A percentile compares a stretch with the other conserved stretches of the same genome.
phyloP scores from a whole-genome alignment of 2,113 vertebrate species.

The Brevimyrus niger region DNA sequence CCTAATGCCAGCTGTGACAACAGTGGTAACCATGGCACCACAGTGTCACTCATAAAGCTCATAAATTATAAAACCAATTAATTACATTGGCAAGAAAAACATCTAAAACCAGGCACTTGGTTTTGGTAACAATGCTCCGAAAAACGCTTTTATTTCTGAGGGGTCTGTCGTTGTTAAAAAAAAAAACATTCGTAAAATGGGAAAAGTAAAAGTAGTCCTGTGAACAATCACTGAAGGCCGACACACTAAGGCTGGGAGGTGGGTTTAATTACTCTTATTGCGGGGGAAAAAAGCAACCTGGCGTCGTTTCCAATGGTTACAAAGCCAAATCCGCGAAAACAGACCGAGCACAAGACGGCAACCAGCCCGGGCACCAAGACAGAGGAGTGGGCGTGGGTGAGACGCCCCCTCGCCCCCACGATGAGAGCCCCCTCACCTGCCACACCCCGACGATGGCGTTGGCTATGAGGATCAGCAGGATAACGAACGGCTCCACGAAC shows the following conservation, averaged over 20 bases:
- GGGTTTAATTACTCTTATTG: not conserved
- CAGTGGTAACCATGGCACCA: not conserved
- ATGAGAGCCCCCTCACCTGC: not conserved
- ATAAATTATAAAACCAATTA: no score
- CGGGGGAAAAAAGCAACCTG: not conserved
- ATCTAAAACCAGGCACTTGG: not conserved
- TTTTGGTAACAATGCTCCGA: no score
- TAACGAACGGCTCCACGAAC: conserved; percentile 12
- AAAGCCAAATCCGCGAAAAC: not conserved
- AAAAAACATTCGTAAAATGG: not conserved
- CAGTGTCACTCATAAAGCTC: not conserved
- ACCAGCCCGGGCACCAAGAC: not conserved
- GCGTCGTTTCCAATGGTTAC: not conserved
- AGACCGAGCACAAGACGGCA: not conserved
- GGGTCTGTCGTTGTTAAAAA: no score
- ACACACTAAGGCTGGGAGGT: not conserved
- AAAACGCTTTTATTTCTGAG: no score
- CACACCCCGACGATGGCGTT: conserved; percentile 14
- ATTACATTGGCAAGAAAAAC: no score
- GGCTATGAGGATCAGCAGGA: conserved; percentile 11
- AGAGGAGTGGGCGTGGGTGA: not conserved
- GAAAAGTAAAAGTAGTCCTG: not conserved
- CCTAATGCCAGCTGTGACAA: not conserved
- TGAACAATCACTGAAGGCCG: not conserved
- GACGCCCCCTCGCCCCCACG: no score